phyloP scores from a whole-genome alignment of 2,888 invertebrate genomes.

The Periphyllus acericola region DNA sequence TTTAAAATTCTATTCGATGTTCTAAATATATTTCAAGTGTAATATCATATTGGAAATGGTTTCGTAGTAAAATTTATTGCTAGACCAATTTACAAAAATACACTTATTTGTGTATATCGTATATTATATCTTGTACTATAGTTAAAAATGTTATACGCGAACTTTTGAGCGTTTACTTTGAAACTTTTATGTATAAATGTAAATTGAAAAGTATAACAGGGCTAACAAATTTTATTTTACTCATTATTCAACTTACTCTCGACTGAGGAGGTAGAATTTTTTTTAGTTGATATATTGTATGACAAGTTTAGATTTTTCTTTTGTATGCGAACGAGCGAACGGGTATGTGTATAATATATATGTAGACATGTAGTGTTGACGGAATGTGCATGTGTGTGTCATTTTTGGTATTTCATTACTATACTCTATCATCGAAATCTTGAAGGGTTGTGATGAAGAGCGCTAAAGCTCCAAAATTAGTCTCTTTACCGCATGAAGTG shows the following conservation, averaged over 20 bases:
- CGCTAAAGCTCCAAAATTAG: slow-evolving; percentile 58
- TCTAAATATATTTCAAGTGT: no score
- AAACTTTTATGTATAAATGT: neutral
- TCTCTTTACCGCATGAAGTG: slow-evolving; percentile 56
- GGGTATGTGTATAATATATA: neutral
- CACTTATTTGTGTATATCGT: no score
- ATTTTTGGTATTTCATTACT: slow-evolving; percentile 60
- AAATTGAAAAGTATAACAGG: no score
- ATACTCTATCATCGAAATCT: slow-evolving; percentile 53
- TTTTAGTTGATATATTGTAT: slow-evolving; percentile 11
- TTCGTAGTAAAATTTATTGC: no score
- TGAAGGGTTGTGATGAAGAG: slow-evolving; percentile 60
- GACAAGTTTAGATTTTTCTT: slow-evolving; percentile 15
- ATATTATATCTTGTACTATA: no score
- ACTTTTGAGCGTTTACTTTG: neutral
- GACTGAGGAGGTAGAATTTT: neutral
- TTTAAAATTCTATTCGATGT: no score
- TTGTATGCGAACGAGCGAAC: neutral
- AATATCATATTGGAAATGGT: no score
- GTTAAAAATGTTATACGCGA: no score
- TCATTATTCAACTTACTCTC: neutral
- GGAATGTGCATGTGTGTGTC: slow-evolving; percentile 24
- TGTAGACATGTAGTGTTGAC: neutral
- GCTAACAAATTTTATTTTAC: neutral
- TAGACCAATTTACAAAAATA: no score